phyloP scores from a whole-genome alignment of 2,113 vertebrate species.

The Amia ocellicauda region DNA sequence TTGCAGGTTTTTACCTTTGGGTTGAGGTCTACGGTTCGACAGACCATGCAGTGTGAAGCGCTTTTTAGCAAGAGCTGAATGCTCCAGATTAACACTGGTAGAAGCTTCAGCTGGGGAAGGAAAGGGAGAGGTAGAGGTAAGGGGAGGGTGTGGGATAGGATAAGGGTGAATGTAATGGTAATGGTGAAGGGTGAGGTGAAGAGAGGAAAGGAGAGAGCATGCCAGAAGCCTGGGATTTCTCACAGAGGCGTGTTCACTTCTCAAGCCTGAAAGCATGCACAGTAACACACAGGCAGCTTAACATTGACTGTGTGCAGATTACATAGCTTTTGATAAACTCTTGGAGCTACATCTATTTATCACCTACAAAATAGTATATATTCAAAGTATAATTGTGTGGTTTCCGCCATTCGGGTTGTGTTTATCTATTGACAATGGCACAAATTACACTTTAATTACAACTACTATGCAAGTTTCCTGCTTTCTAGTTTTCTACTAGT shows the following conservation, averaged over 20 bases:
- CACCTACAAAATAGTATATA: no score
- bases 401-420: no score
- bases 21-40: conserved; percentile 82
- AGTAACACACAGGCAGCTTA: not conserved
- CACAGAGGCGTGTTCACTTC: not conserved
- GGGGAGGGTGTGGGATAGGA: conserved; percentile 42
- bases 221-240: not conserved
- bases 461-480: no score
- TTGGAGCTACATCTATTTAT: no score
- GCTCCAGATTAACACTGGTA: conserved; percentile 70
- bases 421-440: no score
- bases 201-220: not conserved
- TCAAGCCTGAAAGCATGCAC: conserved; percentile 3
- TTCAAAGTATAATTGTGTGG: no score
- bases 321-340: no score
- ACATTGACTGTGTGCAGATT: not conserved
- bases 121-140: conserved; percentile 57
- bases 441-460: no score
- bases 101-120: conserved; percentile 74
- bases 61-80: conserved; percentile 78
- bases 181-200: conserved; percentile 40
- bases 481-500: no score
- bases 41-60: conserved; percentile 86
- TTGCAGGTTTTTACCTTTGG: conserved; percentile 73
- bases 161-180: conserved; percentile 26